phyloP scores from a whole-genome alignment of 2,888 invertebrate species.

The Cylindroiulus punctatus region DNA sequence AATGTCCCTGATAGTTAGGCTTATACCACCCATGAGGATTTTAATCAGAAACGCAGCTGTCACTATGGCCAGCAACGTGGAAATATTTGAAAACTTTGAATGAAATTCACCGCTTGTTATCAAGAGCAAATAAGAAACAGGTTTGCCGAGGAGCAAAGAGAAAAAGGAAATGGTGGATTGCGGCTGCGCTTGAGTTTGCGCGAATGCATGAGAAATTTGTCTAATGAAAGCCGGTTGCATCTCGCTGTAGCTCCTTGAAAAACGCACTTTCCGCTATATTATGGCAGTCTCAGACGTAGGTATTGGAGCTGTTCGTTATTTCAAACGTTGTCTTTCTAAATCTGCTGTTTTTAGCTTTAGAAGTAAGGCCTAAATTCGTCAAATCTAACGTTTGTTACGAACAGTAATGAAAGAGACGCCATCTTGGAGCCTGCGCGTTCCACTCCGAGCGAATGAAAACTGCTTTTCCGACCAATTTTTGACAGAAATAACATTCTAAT shows the following conservation, averaged over 20 bases:
- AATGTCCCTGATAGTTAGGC: background rate
- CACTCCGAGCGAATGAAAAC: background rate
- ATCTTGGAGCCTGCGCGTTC: conserved; percentile 58
- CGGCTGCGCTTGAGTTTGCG: conserved; percentile 53
- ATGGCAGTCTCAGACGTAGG: background rate
- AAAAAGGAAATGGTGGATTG: conserved; percentile 52
- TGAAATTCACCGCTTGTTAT: background rate
- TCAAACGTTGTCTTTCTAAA: background rate
- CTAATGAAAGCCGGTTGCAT: background rate
- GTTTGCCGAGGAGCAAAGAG: background rate
- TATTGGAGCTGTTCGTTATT: background rate
- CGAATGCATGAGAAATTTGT: conserved; percentile 23
- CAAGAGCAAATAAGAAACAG: background rate
- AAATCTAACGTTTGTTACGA: background rate
- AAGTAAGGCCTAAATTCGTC: background rate
- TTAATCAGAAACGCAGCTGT: background rate
- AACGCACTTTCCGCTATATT: background rate
- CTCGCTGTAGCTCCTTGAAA: background rate
- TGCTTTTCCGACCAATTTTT: background rate
- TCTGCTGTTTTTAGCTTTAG: background rate
- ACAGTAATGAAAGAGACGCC: conserved; percentile 48
- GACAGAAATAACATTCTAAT: background rate
- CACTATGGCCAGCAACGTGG: background rate
- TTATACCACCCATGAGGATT: background rate
- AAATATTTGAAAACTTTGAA: background rate